Evolutionary conservation across 2,797 vertebrate genomes (phyloP), one percentile per base, ranked within the genome.

Genomic region (Pelobates cultripes): DNA sequence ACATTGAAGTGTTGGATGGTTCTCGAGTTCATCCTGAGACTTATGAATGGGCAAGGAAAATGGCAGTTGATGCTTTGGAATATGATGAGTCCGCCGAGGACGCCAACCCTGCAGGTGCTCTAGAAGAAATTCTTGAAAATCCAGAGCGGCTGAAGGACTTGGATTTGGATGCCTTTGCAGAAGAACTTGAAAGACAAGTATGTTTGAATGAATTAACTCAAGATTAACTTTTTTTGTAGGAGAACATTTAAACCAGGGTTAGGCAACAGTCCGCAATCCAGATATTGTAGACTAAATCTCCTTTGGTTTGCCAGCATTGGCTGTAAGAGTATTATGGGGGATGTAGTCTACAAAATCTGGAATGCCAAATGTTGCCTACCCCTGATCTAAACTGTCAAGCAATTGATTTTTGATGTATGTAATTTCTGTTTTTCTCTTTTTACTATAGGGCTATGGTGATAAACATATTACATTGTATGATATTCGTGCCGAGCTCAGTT

Each of bases 391-490:
- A 28, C 28, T 53, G 51, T 8, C 51, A 53, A 13, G 4, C 51
- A 53, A 53, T 8, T 28, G 28, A 1, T 15, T 10, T n/a, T 60
- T 14, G 12, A 60, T 14, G 15, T n/a, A 60, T 60, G 10, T 53
- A 53, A 71, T 60, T 60, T 43, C 3, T 69, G 40, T 69, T 67
- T 51, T 3, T 61, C 3, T 69, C 42, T 75, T 72, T 51, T 3
- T 51, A 7, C 3, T 28, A 0, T 88, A 99, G 98, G 97, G 98
- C 82, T 99, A 99, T 0, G 98, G 98, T 43, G 99, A 99, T 93
- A 99, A 99, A 84, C 97, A 98, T 55, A 99, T 99, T 89, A 99
- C 98, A 42, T 84, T 99, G 43, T 99, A 99, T 44, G 98, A 99
- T 89, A 99, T 99, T 86, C 96, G 97, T 70, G 97, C 98, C 0